Percentiles rank a stretch among this genome's conserved stretches.
These are phyloP conservation scores for Abrostola tripartita DNA, from an alignment of 2,888 invertebrate genomes.

Conservation along the genomic window DNA sequence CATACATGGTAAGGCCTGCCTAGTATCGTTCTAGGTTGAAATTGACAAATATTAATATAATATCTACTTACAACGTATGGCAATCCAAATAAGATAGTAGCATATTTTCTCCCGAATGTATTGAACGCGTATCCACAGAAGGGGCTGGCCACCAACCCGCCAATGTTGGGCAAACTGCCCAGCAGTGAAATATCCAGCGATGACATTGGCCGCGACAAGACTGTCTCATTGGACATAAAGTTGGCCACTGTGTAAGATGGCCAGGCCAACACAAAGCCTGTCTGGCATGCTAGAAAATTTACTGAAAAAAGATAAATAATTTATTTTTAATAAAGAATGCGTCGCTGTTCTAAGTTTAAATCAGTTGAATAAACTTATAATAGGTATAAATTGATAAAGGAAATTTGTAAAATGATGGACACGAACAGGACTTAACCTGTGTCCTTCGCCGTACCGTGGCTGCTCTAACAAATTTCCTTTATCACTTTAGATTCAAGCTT, in stretches of 20 bases:
- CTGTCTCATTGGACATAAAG: constrained; percentile 76
- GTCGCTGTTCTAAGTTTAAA: not conserved
- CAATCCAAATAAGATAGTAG: constrained; percentile 77
- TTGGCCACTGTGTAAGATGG: constrained; percentile 78
- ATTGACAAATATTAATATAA: too few species aligned
- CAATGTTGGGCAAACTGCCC: constrained; percentile 77
- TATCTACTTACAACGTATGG: constrained; percentile 74
- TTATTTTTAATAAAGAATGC: not conserved
- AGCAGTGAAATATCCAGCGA: constrained; percentile 74
- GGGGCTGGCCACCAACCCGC: constrained; percentile 74
- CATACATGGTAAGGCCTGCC: too few species aligned
- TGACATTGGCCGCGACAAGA: constrained; percentile 72
- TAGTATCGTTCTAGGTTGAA: too few species aligned
- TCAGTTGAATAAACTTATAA: not conserved
- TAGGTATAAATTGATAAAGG: not conserved
- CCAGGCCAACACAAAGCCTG: constrained; percentile 79
- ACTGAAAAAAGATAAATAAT: constrained; percentile 64
- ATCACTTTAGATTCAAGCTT: too few species aligned
- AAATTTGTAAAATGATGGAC: too few species aligned
- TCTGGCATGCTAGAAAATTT: constrained; percentile 71
- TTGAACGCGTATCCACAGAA: constrained; percentile 76
- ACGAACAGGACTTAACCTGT: too few species aligned
- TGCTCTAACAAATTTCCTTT: too few species aligned
- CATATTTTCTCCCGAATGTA: constrained; percentile 77
- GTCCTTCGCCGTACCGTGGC: too few species aligned